Conservation (phyloP, 1,140 invertebrate genomes). For the Scaptodrosophila lebanonensis region DNA sequence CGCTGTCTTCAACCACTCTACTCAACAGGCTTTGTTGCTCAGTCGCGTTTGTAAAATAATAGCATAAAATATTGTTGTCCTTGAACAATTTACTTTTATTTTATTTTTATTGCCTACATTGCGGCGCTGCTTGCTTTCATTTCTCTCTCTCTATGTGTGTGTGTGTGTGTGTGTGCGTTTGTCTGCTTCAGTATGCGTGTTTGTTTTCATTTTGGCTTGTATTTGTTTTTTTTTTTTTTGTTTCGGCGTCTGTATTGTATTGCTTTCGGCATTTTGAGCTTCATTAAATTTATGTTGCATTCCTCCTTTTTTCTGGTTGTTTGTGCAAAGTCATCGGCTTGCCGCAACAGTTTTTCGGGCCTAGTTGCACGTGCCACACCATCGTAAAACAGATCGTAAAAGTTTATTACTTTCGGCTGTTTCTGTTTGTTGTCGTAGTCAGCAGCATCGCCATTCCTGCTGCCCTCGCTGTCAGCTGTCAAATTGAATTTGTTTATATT, state of each 20-base stretch:
- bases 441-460: slow-evolving; percentile 17
- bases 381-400: slow-evolving; percentile 76
- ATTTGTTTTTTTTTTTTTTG: slow-evolving; percentile 4
- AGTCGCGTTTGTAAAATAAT: slow-evolving; percentile 55
- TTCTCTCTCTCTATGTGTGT: slow-evolving; percentile 13
- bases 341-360: slow-evolving; percentile 34
- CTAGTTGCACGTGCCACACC: slow-evolving; percentile 71
- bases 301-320: slow-evolving; percentile 13
- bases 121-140: slow-evolving; percentile 8
- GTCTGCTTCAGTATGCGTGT: not conserved
- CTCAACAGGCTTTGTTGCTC: not conserved
- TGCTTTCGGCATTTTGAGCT: slow-evolving; percentile 59
- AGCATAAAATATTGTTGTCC: slow-evolving; percentile 74
- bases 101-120: slow-evolving; percentile 74
- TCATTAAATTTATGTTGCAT: slow-evolving; percentile 75
- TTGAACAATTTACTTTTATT: slow-evolving; percentile 76
- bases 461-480: slow-evolving; percentile 72
- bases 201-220: not conserved
- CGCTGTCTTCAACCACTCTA: too few relatives aligned
- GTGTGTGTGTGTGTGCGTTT: slow-evolving; percentile 5
- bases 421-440: slow-evolving; percentile 21
- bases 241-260: slow-evolving; percentile 57
- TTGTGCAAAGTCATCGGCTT: not conserved
- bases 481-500: slow-evolving; percentile 77
- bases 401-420: slow-evolving; percentile 74